Evolutionary conservation across 2,113 vertebrate species (phyloP).

Genomic region (Periophthalmus modestus): DNA sequence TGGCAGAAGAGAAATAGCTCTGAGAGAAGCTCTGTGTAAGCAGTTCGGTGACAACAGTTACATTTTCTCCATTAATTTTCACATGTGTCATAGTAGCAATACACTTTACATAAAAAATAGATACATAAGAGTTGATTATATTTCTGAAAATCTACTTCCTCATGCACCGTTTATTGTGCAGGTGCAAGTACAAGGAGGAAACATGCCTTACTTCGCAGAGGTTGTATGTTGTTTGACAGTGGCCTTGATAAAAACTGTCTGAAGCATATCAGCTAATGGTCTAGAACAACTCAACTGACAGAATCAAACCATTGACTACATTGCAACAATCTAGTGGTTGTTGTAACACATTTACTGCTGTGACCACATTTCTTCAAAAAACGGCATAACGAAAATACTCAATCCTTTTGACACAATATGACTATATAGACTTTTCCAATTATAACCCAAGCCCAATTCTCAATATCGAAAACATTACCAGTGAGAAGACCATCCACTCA

Average conservation of each 20-base stretch:
- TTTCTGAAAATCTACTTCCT: too few relatives aligned
- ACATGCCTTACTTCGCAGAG: too few relatives aligned
- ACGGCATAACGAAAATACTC: too few relatives aligned
- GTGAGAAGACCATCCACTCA: slow-evolving; percentile 16
- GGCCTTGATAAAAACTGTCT: not conserved
- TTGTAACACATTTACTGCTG: too few relatives aligned
- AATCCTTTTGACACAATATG: not conserved
- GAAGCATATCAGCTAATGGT: not conserved
- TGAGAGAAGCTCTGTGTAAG: not conserved
- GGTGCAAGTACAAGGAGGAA: too few relatives aligned
- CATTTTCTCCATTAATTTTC: not conserved
- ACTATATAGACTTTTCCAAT: slow-evolving; percentile 1
- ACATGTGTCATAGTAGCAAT: not conserved
- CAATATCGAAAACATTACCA: slow-evolving; percentile 6
- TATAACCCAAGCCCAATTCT: not conserved
- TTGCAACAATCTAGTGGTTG: too few relatives aligned
- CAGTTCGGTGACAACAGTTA: not conserved
- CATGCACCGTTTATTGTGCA: too few relatives aligned
- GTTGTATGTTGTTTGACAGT: not conserved
- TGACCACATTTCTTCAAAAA: too few relatives aligned
- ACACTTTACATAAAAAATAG: not conserved
- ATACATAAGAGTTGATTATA: not conserved
- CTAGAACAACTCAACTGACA: slow-evolving; percentile 4
- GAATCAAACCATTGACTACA: not conserved
- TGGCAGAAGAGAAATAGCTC: not conserved